These are phyloP conservation scores for Scaptomyza tumidula DNA, from an alignment of 2,888 invertebrate species.

Conservation along the genomic window DNA sequence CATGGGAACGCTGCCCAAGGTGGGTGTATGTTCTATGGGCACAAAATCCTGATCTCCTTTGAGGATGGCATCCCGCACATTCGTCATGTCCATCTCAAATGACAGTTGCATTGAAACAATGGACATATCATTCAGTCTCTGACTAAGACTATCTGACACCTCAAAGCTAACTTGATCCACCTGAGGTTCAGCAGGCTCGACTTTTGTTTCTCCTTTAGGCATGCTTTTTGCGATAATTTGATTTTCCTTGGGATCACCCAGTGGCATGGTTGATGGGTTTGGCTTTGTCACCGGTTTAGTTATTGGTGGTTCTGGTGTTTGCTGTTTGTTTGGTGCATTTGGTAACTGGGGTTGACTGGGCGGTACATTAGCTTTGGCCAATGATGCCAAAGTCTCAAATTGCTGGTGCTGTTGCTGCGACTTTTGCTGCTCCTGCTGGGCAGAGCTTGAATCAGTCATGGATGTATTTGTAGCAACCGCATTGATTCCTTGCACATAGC, in stretches of 20 bases:
- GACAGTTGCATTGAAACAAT: slow-evolving; percentile 77
- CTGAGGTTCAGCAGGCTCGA: background rate
- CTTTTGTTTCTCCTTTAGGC: background rate
- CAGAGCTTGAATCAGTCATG: background rate
- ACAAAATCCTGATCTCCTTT: slow-evolving; percentile 1
- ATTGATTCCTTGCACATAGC: slow-evolving; percentile 33
- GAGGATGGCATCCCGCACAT: slow-evolving; percentile 65
- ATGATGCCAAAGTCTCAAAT: background rate
- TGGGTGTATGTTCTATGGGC: background rate
- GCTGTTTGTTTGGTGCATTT: slow-evolving; percentile 4
- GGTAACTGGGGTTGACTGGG: slow-evolving; percentile 34
- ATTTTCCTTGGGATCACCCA: slow-evolving; percentile 37
- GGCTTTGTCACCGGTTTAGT: slow-evolving; percentile 26
- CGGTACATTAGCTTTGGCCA: slow-evolving; percentile 16
- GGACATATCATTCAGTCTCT: slow-evolving; percentile 64
- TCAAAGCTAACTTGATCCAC: slow-evolving; percentile 48
- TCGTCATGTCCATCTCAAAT: slow-evolving; percentile 80
- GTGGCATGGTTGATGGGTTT: background rate
- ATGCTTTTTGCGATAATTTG: slow-evolving; percentile 9
- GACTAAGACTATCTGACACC: slow-evolving; percentile 56
- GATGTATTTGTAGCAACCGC: slow-evolving; percentile 32
- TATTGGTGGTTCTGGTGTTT: slow-evolving; percentile 7
- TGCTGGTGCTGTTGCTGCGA: background rate
- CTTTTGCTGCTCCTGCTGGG: background rate
- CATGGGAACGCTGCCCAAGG: slow-evolving; percentile 36